Base-by-base conservation (phyloP, 1,140 invertebrate genomes). In the Drosophila tropicalis region DNA sequence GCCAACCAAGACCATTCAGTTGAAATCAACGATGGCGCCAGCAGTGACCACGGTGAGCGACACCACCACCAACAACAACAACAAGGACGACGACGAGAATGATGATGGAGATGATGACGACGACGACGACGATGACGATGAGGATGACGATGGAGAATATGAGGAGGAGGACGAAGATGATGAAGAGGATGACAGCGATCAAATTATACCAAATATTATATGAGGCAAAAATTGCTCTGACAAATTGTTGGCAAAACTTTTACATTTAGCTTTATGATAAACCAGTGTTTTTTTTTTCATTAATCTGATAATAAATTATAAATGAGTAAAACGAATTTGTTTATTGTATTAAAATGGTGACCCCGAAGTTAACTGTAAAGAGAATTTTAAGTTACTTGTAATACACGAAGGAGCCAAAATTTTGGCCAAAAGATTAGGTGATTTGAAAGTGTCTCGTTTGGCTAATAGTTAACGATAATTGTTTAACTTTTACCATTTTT, bases 121-220 rank as follows among this genome's bases (percentile, higher is more conserved):
- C 1, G 77, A 82, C 1, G 77, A 71, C 5, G 72, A 83, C 0
- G 72, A 77, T 0, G 74, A 81, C 4, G 76, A 81, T 2, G 87
- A 87, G 4, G 82, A 84, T 5, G 87, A 90, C 4, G 87, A 86
- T 0, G 79, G 74, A 1, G 86, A 90, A 3, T 79, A 89, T 0
- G 77, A 79, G 0, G 79, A 90, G 0, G 76, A 89, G 39, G 81
- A 90, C 1, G 79, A 89, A 25, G 81, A 89, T 5, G 81, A 90
- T 10, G 84, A 87, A 55, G 77, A 83, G 76, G 84, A 87, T 56
- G 84, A 89, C 67, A 89, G 71, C 47, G 84, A 89, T 79, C 85
- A 89, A 84, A 63, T 89, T n/a, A 84, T 89, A 89, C 84, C 84
- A 89, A 89, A 89, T 89, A 89, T 89, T 65, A 83, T 87, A 57